Conservation (phyloP, 2,797 vertebrate species). For the Numenius phaeopus region DNA sequence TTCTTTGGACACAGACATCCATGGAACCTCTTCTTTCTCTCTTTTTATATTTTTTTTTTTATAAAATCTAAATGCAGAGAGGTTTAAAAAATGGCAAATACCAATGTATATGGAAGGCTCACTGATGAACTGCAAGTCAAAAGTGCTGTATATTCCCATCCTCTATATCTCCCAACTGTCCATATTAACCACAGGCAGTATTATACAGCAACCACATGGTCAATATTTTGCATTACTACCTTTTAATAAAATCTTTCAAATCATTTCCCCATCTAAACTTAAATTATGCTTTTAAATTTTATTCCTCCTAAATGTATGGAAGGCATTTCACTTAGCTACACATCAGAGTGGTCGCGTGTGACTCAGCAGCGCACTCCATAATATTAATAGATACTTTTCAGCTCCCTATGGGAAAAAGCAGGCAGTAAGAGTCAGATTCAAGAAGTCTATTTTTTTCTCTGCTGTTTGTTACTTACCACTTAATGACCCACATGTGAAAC, state of each 20-base stretch:
- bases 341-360: conserved; percentile 49
- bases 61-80: conserved; percentile 71
- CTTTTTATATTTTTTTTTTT: conserved; percentile 39
- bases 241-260: conserved; percentile 74
- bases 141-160: conserved; percentile 63
- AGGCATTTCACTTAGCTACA: conserved; percentile 60
- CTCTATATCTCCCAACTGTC: conserved; percentile 16
- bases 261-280: conserved; percentile 54
- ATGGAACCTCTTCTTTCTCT: conserved; percentile 62
- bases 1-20: conserved; percentile 66
- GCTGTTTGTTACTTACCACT: conserved; percentile 75
- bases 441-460: conserved; percentile 73
- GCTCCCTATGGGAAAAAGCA: conserved; percentile 78
- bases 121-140: conserved; percentile 71
- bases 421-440: conserved; percentile 77
- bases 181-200: conserved; percentile 57
- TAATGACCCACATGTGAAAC: conserved; percentile 80
- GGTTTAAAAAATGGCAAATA: conserved; percentile 72
- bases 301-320: conserved; percentile 64
- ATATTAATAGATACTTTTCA: conserved; percentile 61
- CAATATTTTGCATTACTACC: conserved; percentile 60
- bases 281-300: conserved; percentile 68
- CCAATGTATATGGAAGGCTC: conserved; percentile 58
- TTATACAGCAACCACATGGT: conserved; percentile 36
- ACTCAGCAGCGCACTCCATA: conserved; percentile 49